Evolutionary conservation across 2,888 invertebrate genomes (phyloP).

Genomic region (Carabus problematicus): DNA sequence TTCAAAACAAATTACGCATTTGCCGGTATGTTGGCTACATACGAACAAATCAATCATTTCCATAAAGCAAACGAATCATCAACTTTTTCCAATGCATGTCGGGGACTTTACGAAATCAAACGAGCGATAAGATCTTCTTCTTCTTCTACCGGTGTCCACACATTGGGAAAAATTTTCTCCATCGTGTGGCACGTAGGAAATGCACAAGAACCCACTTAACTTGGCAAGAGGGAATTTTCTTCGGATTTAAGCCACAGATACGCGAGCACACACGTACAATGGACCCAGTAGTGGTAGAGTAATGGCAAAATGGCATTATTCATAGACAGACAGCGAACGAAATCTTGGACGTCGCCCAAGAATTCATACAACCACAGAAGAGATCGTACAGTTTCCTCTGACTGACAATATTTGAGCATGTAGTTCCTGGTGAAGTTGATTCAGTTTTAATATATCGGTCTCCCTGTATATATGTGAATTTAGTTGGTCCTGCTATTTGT

Average conservation of each 20-base stretch:
- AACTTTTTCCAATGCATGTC: constrained; percentile 15
- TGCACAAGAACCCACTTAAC: constrained; percentile 13
- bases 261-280: background rate
- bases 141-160: constrained; percentile 23
- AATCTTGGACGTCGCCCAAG: constrained; percentile 32
- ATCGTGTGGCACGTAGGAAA: constrained; percentile 2
- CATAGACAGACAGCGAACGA: constrained; percentile 33
- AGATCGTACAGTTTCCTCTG: too few species aligned
- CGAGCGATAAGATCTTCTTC: constrained; percentile 22
- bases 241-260: constrained; percentile 14
- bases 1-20: too few species aligned
- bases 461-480: too few species aligned
- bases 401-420: too few species aligned
- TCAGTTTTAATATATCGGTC: too few species aligned
- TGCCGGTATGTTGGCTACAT: too few species aligned
- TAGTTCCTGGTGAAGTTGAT: too few species aligned
- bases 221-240: constrained; percentile 17
- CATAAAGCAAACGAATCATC: constrained; percentile 17
- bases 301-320: constrained; percentile 23
- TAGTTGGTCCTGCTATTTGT: too few species aligned
- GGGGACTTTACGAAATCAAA: constrained; percentile 1
- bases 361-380: constrained; percentile 16
- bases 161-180: constrained; percentile 14
- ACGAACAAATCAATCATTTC: too few species aligned
- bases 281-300: too few species aligned